Evolutionary conservation across 2,113 vertebrate species (phyloP), one percentile per base, ranked within the genome.

Genomic region (Boulengeromyrus knoepffleri): DNA sequence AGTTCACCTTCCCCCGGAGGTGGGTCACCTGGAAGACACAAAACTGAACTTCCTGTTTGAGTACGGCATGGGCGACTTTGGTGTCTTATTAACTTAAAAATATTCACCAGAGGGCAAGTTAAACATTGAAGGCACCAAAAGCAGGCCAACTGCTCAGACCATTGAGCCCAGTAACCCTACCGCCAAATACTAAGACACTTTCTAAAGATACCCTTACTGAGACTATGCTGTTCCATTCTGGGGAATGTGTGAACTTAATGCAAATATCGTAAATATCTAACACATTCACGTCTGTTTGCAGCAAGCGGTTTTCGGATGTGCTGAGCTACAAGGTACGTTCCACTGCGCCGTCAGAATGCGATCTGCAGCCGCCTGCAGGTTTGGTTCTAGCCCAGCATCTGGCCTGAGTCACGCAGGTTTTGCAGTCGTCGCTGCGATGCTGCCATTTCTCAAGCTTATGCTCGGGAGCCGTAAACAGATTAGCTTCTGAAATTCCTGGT

Each of bases 1-100:
- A 97, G 95, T 97, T 98, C 94, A 96, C 93, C 88, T 99, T 99
- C 92, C 98, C 99, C 87, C 96, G 94, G 94, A 99, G 99, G 99
- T 99, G 90, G 94, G 88, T 49, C 45, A 15, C 45, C 27, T 12
- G 27, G 27, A 19, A 27, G 36, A 19, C 36, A 53, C 31, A 13
- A 1, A 8, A 39, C 74, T 42, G 12, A 45, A n/a, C 77, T 83
- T 45, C 39, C 1, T 45, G 77, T 7, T 27, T 66, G 56, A 62
- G 56, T n/a, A n/a, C 56, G 2, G 24, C 56, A 3, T 9, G 56
- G 56, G 56, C 8, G 56, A n/a, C 56, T 2, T 62, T 62, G 9
- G 21, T 9, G 56, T 62, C 24, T 62, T 87, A 53, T 88, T 88
- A 58, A 88, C 87, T 88, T 52, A 45, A 2, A 42, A 5, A 13